Evolutionary conservation across 2,797 vertebrate genomes (phyloP).

Genomic region (Carapus acus): DNA sequence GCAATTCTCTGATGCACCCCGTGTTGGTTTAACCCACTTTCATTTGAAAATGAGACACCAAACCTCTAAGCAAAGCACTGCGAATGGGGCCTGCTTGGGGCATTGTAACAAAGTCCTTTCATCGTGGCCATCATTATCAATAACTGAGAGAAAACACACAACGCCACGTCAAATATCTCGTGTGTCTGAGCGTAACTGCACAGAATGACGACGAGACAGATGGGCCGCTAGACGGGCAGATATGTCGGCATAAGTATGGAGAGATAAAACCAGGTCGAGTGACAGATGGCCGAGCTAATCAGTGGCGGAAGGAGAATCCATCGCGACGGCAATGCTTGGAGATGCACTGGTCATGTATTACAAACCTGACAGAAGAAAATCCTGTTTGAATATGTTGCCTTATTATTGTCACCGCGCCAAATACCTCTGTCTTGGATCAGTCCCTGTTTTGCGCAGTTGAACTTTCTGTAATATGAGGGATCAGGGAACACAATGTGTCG

Average conservation of each 20-base stretch:
- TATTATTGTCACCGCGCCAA: too few species aligned
- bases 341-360: constrained; percentile 28
- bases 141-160: neutral
- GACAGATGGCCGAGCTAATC: constrained; percentile 27
- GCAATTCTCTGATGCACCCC: constrained; percentile 20
- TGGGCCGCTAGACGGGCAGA: neutral
- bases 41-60: constrained; percentile 40
- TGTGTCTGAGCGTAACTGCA: neutral
- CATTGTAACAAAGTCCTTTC: constrained; percentile 10
- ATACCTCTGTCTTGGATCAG: too few species aligned
- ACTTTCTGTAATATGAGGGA: too few species aligned
- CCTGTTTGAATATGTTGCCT: too few species aligned
- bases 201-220: neutral
- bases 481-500: too few species aligned
- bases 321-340: constrained; percentile 35
- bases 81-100: neutral
- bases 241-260: neutral
- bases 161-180: constrained; percentile 1
- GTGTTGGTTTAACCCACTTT: constrained; percentile 24
- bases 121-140: neutral
- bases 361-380: constrained; percentile 34
- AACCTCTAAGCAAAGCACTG: constrained; percentile 6
- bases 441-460: too few species aligned
- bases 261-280: constrained; percentile 5
- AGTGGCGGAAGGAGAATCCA: constrained; percentile 29